phyloP scores from a whole-genome alignment of 2,888 invertebrate genomes.

The Mesorhabditis belari region DNA sequence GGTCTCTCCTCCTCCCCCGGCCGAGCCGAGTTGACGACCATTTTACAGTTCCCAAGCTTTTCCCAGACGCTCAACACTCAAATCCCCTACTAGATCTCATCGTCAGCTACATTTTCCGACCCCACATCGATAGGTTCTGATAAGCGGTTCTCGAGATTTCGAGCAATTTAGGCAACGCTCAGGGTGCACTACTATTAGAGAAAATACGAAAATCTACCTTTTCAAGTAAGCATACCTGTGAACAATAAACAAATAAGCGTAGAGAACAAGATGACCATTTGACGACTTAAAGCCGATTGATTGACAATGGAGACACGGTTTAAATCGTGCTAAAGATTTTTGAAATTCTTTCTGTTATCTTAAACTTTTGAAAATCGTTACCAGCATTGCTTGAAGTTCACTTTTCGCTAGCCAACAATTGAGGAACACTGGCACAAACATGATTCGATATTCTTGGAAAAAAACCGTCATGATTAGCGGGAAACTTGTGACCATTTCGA shows the following conservation, averaged over 20 bases:
- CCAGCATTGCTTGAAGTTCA: conserved; percentile 95
- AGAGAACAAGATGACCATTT: conserved; percentile 40
- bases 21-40: too few species aligned
- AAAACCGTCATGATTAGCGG: conserved; percentile 86
- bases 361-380: too few species aligned
- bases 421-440: conserved; percentile 93
- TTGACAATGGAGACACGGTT: conserved; percentile 96
- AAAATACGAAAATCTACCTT: too few species aligned
- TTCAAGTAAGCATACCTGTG: conserved; percentile 14
- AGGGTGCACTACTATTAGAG: too few species aligned
- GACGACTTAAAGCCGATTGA: conserved; percentile 37
- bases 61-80: too few species aligned
- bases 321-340: conserved; percentile 77
- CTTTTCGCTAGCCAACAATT: conserved; percentile 97
- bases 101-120: too few species aligned
- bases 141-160: too few species aligned
- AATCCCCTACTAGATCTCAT: too few species aligned
- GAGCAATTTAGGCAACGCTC: too few species aligned
- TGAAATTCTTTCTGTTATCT: not conserved
- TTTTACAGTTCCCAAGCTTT: too few species aligned
- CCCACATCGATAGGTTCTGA: too few species aligned
- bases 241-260: conserved; percentile 44
- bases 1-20: too few species aligned
- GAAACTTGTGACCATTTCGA: conserved; percentile 91
- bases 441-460: conserved; percentile 76